Evolutionary conservation across 1,140 invertebrate genomes (phyloP).

Genomic region (Hypothenemus hampei): DNA sequence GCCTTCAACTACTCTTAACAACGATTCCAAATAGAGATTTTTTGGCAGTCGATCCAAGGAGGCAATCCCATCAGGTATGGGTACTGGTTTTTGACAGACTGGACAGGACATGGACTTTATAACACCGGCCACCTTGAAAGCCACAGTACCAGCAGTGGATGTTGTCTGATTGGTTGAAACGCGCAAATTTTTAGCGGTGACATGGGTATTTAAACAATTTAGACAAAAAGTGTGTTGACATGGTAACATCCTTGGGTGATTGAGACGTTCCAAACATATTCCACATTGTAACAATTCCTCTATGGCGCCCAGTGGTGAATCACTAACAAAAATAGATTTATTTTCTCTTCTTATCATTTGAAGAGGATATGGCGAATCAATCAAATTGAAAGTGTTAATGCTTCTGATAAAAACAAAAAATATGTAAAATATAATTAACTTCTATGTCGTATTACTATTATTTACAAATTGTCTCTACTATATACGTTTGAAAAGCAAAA

Average conservation of each 20-base stretch:
- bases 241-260: slow-evolving; percentile 63
- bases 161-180: background rate
- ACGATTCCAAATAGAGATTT: slow-evolving; percentile 54
- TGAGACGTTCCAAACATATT: slow-evolving; percentile 63
- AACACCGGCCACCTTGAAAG: slow-evolving; percentile 9
- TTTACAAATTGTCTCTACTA: background rate
- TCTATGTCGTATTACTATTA: background rate
- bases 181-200: slow-evolving; percentile 36
- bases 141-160: background rate
- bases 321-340: no score
- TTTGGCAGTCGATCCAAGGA: slow-evolving; percentile 51
- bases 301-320: no score
- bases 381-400: no score
- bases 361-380: no score
- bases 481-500: background rate
- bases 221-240: slow-evolving; percentile 75
- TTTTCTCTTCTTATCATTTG: no score
- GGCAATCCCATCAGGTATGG: slow-evolving; percentile 42
- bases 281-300: slow-evolving; percentile 66
- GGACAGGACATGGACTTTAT: slow-evolving; percentile 34
- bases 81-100: slow-evolving; percentile 36
- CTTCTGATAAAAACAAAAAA: no score
- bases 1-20: slow-evolving; percentile 46
- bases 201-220: slow-evolving; percentile 54
- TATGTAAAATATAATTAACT: no score